Evolutionary conservation across 2,797 vertebrate genomes (phyloP), one percentile per base, ranked within the genome.

Genomic region (Poecilia wingei): DNA sequence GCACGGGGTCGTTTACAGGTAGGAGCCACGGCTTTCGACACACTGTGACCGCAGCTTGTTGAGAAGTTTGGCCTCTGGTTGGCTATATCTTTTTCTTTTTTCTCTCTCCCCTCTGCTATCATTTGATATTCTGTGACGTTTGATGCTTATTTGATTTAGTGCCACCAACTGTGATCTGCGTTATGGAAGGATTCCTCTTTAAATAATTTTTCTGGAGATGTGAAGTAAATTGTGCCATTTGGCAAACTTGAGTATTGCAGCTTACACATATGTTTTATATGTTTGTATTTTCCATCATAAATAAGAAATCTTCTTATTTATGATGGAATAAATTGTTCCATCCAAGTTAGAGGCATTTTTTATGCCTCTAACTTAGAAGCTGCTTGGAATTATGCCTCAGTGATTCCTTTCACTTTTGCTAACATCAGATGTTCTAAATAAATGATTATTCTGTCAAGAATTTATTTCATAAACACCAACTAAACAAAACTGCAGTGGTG

Each of bases 1-100:
- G 45, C 95, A 99, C 1, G 98, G 98, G 9, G 98, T 99, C 91
- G 97, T 99, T 91, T 99, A 99, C 96, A 98, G 98, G 98, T 99
- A 97, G 82, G 22, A 20, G 9, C 55, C 14, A 9, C 10, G 0
- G 1, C 16, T 25, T 6, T 61, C 3, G 3, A 41, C 16, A 0
- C 9, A 36, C 4, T 41, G 20, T 41, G 6, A 61, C 69, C 6
- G 2, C 6, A 28, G 36, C 77, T 66, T 72, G 14, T 47, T 45
- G 0, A 25, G 46, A 25, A 3, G 1, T 12, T 0, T 45, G 28
- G 72, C 39, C 49, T 70, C 64, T 41, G 33, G n/a, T 41, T 53
- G 25, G 51, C 33, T 39, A 20, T 9, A 39, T 25, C 61, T 61
- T 36, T 36, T 22, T 18, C 47, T 1, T 59, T 59, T 59, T 16